phyloP scores from a whole-genome alignment of 1,140 invertebrate genomes.

The Metaphire vulgaris region DNA sequence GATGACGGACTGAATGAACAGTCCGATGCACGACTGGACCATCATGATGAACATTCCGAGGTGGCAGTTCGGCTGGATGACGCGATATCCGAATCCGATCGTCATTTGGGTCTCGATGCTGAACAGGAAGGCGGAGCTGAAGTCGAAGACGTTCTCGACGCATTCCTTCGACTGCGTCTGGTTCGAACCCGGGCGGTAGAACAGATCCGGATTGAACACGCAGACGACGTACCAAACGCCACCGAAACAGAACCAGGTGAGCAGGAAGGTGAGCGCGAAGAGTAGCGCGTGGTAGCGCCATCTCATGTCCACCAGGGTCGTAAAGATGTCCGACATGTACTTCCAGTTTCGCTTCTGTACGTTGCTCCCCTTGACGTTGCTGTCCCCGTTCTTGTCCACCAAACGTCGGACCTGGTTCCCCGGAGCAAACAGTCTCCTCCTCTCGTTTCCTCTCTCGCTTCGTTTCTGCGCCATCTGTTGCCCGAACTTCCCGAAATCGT shows the following conservation, averaged over 20 bases:
- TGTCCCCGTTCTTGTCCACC: conserved; percentile 26
- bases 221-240: conserved; percentile 46
- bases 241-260: conserved; percentile 49
- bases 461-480: too few relatives aligned
- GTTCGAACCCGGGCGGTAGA: conserved; percentile 52
- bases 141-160: conserved; percentile 35
- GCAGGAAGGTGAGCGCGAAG: conserved; percentile 45
- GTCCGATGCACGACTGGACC: conserved; percentile 30
- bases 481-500: too few relatives aligned
- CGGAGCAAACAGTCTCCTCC: too few relatives aligned
- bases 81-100: conserved; percentile 55
- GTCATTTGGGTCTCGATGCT: conserved; percentile 50
- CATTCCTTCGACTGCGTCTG: conserved; percentile 32
- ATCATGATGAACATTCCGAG: conserved; percentile 26
- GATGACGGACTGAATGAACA: conserved; percentile 31
- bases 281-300: conserved; percentile 46
- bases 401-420: conserved; percentile 39
- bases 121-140: conserved; percentile 42
- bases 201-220: conserved; percentile 32
- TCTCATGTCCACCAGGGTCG: conserved; percentile 58
- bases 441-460: too few relatives aligned
- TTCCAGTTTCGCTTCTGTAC: conserved; percentile 42
- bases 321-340: conserved; percentile 66
- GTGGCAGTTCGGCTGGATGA: conserved; percentile 56
- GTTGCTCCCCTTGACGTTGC: conserved; percentile 23